Base-by-base conservation (phyloP, 2,113 vertebrate species). In the Coturnix japonica region DNA sequence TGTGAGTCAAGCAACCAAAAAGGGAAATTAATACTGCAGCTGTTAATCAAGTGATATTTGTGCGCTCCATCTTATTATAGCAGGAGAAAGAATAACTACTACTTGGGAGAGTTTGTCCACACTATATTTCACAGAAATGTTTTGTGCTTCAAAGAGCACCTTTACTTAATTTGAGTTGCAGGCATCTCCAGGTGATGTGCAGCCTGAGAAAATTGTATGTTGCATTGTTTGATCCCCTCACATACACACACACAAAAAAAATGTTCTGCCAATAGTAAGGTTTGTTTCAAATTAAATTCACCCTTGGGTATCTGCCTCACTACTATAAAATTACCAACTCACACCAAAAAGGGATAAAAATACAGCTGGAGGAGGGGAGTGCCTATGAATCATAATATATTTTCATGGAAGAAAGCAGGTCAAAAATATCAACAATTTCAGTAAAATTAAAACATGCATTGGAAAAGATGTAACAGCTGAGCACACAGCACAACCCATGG, bases 1-100 rank as follows among this genome's bases (percentile, higher is more conserved):
- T 98, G 98, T 97, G 98, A 98, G 98, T 98, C 98, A 98, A 98
- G 97, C 97, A 98, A 98, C 97, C 97, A 97, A 97, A 98, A 97
- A 97, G 97, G 97, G 96, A 98, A 98, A 98, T 98, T 97, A 98
- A 97, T 98, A 97, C 97, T 70, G 91, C 97, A 97, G 98, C 98
- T 98, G 98, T 97, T 98, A 98, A 98, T 98, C 98, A 98, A 97
- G 97, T 95, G 96, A 96, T 97, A 97, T 96, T 97, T 95, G 78
- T 96, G 95, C 94, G 90, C 96, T 97, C 92, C 60, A 82, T 96
- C 91, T 97, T 97, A 97, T 98, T 98, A 94, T 94, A 97, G 94
- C 73, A 63, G 91, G 83, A 95, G 80, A 93, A 96, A 92, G 91
- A 97, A 91, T 89, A 85, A 60, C 83, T 91, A 79, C 93, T 94